phyloP scores from a whole-genome alignment of 1,140 invertebrate species.

The Zaprionus vittiger region DNA sequence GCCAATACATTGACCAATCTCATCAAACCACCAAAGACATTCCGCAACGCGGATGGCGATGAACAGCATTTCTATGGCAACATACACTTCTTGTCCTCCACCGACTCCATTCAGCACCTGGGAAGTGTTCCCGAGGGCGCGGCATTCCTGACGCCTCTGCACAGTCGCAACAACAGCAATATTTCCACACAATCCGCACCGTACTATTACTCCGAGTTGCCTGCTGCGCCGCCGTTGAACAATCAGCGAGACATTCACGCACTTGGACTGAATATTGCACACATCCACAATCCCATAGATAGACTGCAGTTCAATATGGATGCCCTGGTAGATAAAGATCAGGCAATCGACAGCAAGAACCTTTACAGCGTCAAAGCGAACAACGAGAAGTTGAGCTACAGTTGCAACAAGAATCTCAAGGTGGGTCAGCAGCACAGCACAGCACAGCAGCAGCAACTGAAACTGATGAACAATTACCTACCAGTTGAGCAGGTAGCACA shows the following conservation, averaged over 20 bases:
- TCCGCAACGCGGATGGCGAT: conserved; percentile 69
- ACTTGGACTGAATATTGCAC: conserved; percentile 89
- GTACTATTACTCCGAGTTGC: conserved; percentile 93
- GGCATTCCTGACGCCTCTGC: conserved; percentile 59
- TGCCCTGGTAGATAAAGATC: conserved; percentile 88
- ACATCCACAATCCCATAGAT: conserved; percentile 92
- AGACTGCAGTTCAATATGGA: conserved; percentile 85
- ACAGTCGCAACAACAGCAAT: conserved; percentile 83
- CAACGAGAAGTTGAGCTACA: conserved; percentile 77
- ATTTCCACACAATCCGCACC: conserved; percentile 88
- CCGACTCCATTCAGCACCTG: conserved; percentile 76
- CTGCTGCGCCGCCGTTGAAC: conserved; percentile 85
- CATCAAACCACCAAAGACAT: conserved; percentile 81
- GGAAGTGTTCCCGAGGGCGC: conserved; percentile 39
- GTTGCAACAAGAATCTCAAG: conserved; percentile 71
- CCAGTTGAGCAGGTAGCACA: conserved; percentile 25
- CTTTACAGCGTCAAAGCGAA: conserved; percentile 89
- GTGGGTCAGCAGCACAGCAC: conserved; percentile 20
- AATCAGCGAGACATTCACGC: conserved; percentile 87
- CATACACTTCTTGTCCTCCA: conserved; percentile 81
- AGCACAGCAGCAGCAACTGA: conserved; percentile 26
- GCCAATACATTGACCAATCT: conserved; percentile 66
- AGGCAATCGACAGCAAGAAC: conserved; percentile 90
- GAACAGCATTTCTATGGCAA: conserved; percentile 83
- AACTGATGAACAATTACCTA: conserved; percentile 59